Percentiles rank a stretch among this genome's conserved stretches.
phyloP scores from a whole-genome alignment of 1,140 invertebrate genomes.

The Aphis craccivora region DNA sequence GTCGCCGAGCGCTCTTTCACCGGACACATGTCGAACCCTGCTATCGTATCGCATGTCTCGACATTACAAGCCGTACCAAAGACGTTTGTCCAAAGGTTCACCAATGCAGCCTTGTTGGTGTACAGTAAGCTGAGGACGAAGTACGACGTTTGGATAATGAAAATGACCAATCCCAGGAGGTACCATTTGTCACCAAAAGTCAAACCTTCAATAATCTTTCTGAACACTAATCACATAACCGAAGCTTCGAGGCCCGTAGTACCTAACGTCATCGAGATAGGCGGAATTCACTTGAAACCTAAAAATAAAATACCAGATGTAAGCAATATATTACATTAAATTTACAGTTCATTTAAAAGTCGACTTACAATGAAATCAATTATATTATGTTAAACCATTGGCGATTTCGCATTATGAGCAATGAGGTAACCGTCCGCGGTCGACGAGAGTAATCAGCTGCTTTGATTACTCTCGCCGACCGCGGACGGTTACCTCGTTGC shows the following conservation, averaged over 20 bases:
- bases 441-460: too few relatives aligned
- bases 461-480: too few relatives aligned
- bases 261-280: neutral
- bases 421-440: too few relatives aligned
- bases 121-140: neutral
- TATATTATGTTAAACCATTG: too few relatives aligned
- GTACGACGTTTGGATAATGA: too few relatives aligned
- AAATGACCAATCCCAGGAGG: neutral
- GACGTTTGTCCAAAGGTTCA: neutral
- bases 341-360: too few relatives aligned
- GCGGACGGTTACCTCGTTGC: too few relatives aligned
- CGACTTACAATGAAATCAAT: too few relatives aligned
- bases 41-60: too few relatives aligned
- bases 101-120: neutral
- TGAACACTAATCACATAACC: neutral
- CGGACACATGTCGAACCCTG: neutral
- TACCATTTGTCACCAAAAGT: neutral
- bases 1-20: neutral
- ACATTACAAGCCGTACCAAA: neutral
- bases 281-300: constrained; percentile 59
- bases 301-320: constrained; percentile 58
- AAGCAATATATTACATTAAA: neutral
- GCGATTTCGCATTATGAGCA: too few relatives aligned
- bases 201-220: neutral
- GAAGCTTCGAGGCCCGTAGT: constrained; percentile 18